phyloP scores from a whole-genome alignment of 2,888 invertebrate species.

The Quadroppia sp. region DNA sequence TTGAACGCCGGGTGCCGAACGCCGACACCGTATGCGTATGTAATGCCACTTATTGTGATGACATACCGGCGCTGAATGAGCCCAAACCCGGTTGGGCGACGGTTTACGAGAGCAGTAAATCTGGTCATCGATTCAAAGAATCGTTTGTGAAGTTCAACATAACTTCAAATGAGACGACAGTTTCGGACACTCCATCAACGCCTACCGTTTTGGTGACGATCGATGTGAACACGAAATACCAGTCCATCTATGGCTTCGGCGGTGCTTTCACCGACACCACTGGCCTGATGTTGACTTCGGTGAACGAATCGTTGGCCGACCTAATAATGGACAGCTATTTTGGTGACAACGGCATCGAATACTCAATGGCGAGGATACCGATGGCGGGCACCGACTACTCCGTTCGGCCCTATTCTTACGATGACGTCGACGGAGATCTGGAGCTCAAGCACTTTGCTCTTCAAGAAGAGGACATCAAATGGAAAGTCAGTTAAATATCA shows the following conservation, averaged over 20 bases:
- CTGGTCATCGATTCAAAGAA: conserved; percentile 60
- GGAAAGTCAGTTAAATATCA: conserved; percentile 59
- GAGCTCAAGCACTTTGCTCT: conserved; percentile 63
- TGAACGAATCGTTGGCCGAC: conserved; percentile 59
- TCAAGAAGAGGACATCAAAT: conserved; percentile 63
- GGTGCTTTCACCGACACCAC: conserved; percentile 72
- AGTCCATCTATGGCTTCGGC: conserved; percentile 75
- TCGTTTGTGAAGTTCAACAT: conserved; percentile 46
- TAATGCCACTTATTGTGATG: conserved; percentile 67
- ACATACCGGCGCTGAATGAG: conserved; percentile 58
- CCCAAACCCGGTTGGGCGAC: conserved; percentile 56
- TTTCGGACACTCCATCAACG: background rate
- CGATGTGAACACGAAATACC: conserved; percentile 54
- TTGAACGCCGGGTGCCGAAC: conserved; percentile 21
- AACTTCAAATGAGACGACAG: no score
- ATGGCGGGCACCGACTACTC: conserved; percentile 86
- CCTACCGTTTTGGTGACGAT: conserved; percentile 45
- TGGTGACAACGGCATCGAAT: conserved; percentile 63
- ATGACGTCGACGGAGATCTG: conserved; percentile 60
- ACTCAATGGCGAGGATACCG: conserved; percentile 72
- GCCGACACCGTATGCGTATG: conserved; percentile 62
- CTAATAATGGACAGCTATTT: conserved; percentile 58
- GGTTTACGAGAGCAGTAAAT: conserved; percentile 61
- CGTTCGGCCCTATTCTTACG: conserved; percentile 71
- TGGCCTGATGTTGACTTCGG: conserved; percentile 65